Conservation (phyloP, 1,140 invertebrate genomes). For the Aphis gossypii region DNA sequence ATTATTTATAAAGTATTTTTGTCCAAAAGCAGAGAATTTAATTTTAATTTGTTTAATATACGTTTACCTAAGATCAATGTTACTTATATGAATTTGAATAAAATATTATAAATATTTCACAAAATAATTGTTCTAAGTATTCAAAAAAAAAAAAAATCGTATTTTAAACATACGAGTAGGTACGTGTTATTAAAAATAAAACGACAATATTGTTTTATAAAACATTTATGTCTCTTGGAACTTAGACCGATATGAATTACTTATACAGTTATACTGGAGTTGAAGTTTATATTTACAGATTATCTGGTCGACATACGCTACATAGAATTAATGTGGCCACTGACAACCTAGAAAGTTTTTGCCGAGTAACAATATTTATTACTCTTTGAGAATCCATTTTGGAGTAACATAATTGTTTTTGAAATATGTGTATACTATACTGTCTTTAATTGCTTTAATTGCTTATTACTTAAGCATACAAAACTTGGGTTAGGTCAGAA, state of each 20-base stretch:
- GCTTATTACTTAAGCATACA: neutral
- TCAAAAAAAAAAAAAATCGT: neutral
- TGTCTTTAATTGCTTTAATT: neutral
- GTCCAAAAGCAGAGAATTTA: neutral
- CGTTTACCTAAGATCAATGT: neutral
- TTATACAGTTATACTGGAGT: neutral
- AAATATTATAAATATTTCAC: neutral
- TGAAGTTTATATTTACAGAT: neutral
- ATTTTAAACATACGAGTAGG: neutral
- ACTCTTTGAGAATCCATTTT: neutral
- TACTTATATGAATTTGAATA: neutral
- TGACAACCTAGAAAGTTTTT: neutral
- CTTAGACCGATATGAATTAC: neutral
- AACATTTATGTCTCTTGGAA: neutral
- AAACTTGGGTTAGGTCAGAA: neutral
- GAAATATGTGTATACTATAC: neutral
- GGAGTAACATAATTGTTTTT: neutral
- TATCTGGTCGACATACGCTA: neutral
- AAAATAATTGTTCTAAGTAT: neutral
- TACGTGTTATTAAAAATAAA: neutral
- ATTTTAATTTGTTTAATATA: neutral
- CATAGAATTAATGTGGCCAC: slow-evolving; percentile 5
- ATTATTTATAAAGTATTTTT: neutral
- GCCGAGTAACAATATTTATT: neutral
- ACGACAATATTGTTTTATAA: neutral